A percentile compares a stretch with the other conserved stretches of the same genome.
phyloP scores from a whole-genome alignment of 2,797 vertebrate species.

The Atherinosoma microstoma region DNA sequence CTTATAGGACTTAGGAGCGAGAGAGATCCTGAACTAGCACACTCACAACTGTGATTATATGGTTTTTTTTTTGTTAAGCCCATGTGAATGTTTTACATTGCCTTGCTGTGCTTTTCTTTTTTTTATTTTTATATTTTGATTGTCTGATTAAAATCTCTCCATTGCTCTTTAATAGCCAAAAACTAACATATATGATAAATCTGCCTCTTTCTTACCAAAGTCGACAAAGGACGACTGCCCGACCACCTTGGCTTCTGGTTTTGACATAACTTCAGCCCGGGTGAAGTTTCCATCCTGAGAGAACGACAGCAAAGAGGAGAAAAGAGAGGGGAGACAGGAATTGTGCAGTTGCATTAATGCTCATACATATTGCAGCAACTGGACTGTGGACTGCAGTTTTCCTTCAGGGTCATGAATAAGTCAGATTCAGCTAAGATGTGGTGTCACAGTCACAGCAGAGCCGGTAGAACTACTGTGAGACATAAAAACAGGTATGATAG shows the following conservation, averaged over 20 bases:
- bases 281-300: slow-evolving; percentile 91
- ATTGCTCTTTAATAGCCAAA: not conserved
- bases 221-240: slow-evolving; percentile 95
- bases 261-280: slow-evolving; percentile 30
- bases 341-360: slow-evolving; percentile 15
- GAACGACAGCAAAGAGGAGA: not conserved
- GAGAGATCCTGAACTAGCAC: slow-evolving; percentile 21
- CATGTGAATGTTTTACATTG: not conserved
- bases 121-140: not conserved
- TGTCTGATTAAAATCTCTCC: not conserved
- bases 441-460: slow-evolving; percentile 2
- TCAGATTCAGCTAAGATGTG: not conserved
- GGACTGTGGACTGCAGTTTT: not conserved
- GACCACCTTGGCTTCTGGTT: slow-evolving; percentile 65
- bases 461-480: not conserved
- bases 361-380: slow-evolving; percentile 14
- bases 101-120: not conserved
- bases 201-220: slow-evolving; percentile 87
- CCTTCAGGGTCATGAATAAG: slow-evolving; percentile 9
- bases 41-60: not conserved
- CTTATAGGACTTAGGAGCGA: slow-evolving; percentile 43
- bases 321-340: slow-evolving; percentile 1
- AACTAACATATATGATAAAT: slow-evolving; percentile 17
- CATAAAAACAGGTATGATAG: not conserved
- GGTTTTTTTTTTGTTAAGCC: not conserved